Conservation (phyloP, 2,888 invertebrate species). For the Phanerotoma sp. region DNA sequence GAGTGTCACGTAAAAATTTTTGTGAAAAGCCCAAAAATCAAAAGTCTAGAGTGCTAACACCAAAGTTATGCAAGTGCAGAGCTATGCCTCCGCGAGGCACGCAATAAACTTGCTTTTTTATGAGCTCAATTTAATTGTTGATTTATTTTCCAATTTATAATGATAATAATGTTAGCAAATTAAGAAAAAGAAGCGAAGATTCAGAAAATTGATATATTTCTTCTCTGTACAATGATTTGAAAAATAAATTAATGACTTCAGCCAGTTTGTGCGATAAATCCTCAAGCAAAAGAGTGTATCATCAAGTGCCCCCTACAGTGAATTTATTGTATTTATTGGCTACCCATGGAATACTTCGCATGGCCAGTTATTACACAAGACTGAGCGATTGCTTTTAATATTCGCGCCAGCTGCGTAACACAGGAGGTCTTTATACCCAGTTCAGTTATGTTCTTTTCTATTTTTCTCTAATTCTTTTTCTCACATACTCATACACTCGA, state of each 20-base stretch:
- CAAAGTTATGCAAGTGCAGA: too few species aligned
- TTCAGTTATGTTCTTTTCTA: neutral
- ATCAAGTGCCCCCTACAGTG: conserved; percentile 25
- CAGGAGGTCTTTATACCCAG: neutral
- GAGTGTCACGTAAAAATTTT: too few species aligned
- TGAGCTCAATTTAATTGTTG: too few species aligned
- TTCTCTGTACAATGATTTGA: too few species aligned
- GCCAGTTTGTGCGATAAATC: neutral
- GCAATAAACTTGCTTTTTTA: too few species aligned
- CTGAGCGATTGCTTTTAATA: conserved; percentile 55
- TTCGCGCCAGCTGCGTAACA: conserved; percentile 48
- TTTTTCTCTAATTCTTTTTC: conserved; percentile 25
- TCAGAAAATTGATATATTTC: too few species aligned
- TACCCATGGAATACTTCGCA: conserved; percentile 34
- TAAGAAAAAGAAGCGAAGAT: too few species aligned
- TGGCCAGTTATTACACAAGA: conserved; percentile 49
- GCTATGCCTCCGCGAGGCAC: too few species aligned
- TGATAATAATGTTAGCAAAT: too few species aligned
- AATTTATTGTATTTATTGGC: conserved; percentile 36
- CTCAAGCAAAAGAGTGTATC: conserved; percentile 24
- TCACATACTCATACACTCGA: conserved; percentile 4
- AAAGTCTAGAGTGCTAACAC: too few species aligned
- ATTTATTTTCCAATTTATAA: too few species aligned
- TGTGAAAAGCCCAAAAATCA: too few species aligned
- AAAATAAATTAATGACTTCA: neutral